Conservation (phyloP, 2,113 vertebrate species). For the Lampris megalopsis region DNA sequence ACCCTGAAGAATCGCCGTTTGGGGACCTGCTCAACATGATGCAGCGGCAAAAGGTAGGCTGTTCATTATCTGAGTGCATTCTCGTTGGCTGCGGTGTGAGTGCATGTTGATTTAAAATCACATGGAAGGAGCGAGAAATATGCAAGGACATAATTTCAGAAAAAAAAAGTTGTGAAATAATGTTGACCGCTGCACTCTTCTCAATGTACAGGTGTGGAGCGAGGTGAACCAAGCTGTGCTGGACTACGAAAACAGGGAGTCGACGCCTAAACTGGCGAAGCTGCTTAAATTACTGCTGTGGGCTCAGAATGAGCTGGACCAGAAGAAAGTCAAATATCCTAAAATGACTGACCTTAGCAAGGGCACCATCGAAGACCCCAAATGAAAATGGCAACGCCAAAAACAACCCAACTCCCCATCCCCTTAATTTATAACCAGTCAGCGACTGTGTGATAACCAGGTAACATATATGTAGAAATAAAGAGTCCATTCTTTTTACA, state of each 20-base stretch:
- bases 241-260: slow-evolving; percentile 94
- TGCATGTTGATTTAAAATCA: background rate
- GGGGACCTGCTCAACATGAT: slow-evolving; percentile 98
- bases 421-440: slow-evolving; percentile 82
- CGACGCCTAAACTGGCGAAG: slow-evolving; percentile 97
- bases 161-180: background rate
- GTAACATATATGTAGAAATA: slow-evolving; percentile 73
- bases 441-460: slow-evolving; percentile 80
- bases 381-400: slow-evolving; percentile 82
- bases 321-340: slow-evolving; percentile 99
- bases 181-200: slow-evolving; percentile 3
- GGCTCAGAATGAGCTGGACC: slow-evolving; percentile 98
- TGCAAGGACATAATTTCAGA: background rate
- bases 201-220: slow-evolving; percentile 91
- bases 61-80: background rate
- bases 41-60: slow-evolving; percentile 94
- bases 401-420: slow-evolving; percentile 56
- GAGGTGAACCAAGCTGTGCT: slow-evolving; percentile 98
- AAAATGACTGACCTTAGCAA: slow-evolving; percentile 99
- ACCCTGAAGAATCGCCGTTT: slow-evolving; percentile 96
- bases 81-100: no score
- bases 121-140: background rate
- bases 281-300: slow-evolving; percentile 96
- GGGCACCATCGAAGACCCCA: slow-evolving; percentile 96
- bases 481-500: slow-evolving; percentile 50